Percentiles rank a stretch among this genome's conserved stretches.
Evolutionary conservation across 1,140 invertebrate species (phyloP).

Genomic region (Cylas formicarius): DNA sequence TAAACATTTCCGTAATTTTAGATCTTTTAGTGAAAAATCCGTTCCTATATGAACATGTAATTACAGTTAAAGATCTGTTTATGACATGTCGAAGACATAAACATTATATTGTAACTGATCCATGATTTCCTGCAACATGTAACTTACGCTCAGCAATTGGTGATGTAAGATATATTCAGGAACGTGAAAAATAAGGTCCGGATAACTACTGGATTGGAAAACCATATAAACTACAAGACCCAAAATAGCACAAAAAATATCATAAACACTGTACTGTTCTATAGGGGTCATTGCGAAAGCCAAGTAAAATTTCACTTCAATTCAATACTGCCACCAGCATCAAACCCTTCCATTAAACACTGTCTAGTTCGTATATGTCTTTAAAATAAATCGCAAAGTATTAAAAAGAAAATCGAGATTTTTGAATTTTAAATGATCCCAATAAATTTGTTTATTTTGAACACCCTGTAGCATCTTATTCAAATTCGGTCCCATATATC

Average conservation of each 20-base stretch:
- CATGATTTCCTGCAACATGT: constrained; percentile 83
- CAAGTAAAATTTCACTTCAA: constrained; percentile 89
- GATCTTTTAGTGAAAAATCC: constrained; percentile 65
- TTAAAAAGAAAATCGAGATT: too few relatives aligned
- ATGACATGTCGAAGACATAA: constrained; percentile 59
- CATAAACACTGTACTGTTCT: constrained; percentile 73
- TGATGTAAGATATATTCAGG: constrained; percentile 72
- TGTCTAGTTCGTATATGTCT: too few relatives aligned
- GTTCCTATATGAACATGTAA: constrained; percentile 82
- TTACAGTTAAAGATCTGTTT: constrained; percentile 83
- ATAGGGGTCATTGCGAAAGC: constrained; percentile 61
- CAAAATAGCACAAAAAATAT: constrained; percentile 88
- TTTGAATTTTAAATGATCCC: too few relatives aligned
- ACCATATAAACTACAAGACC: constrained; percentile 85
- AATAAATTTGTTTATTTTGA: too few relatives aligned
- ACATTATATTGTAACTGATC: constrained; percentile 47
- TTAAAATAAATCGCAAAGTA: too few relatives aligned
- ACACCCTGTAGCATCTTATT: too few relatives aligned
- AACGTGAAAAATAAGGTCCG: constrained; percentile 55
- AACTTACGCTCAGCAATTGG: constrained; percentile 77
- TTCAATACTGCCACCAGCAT: too few relatives aligned
- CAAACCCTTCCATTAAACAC: too few relatives aligned
- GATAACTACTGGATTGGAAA: constrained; percentile 93
- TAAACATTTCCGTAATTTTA: constrained; percentile 70
- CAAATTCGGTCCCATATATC: too few relatives aligned